These are phyloP conservation scores for Chrysemys picta DNA, from an alignment of 2,113 vertebrate species.

Conservation along the genomic window DNA sequence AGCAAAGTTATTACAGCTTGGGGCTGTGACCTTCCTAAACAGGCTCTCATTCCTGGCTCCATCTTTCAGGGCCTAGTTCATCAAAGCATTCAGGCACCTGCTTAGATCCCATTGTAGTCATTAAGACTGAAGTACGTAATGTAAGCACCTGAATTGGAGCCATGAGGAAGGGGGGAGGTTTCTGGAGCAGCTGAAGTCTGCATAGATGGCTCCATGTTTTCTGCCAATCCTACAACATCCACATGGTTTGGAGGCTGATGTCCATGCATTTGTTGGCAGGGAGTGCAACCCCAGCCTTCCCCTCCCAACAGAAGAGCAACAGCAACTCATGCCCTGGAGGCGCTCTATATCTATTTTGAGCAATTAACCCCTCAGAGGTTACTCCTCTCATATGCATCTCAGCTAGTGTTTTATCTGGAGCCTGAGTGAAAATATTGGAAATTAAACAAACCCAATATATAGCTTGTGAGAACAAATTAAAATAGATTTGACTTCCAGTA, in stretches of 20 bases:
- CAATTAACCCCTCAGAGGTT: conserved; percentile 47
- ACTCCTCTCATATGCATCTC: conserved; percentile 55
- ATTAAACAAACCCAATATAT: conserved; percentile 45
- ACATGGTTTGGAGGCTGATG: background rate
- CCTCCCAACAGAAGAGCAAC: conserved; percentile 36
- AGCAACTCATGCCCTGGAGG: background rate
- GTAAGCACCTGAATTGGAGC: background rate
- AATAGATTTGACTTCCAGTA: conserved; percentile 40
- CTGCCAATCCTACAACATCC: background rate
- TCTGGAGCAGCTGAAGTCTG: background rate
- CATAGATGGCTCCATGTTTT: background rate
- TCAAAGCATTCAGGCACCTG: background rate
- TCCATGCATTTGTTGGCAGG: conserved; percentile 18
- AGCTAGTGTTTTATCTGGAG: conserved; percentile 55
- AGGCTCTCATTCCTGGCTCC: too few species aligned
- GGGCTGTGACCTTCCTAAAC: too few species aligned
- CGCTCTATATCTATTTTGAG: conserved; percentile 53
- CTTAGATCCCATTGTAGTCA: background rate
- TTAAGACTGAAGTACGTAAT: background rate
- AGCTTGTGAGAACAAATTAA: conserved; percentile 59
- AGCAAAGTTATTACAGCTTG: too few species aligned
- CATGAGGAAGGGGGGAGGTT: background rate
- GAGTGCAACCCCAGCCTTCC: background rate
- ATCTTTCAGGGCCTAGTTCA: too few species aligned
- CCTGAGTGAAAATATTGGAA: conserved; percentile 33